These are phyloP conservation scores for Lamprologus lemairii DNA, from an alignment of 2,113 vertebrate genomes.

Conservation along the genomic window DNA sequence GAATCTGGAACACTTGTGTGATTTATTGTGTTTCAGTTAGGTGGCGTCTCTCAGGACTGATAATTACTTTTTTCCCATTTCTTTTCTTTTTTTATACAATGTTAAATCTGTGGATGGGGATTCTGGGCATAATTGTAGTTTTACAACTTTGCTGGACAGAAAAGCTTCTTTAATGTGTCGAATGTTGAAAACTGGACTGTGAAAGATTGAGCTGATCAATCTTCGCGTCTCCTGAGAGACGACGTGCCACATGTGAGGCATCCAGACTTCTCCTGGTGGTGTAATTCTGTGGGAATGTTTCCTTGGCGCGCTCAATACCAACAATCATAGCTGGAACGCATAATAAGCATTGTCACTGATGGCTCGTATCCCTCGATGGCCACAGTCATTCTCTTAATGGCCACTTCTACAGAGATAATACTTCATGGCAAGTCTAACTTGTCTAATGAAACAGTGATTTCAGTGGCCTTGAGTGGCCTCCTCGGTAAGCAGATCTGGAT, in stretches of 20 bases:
- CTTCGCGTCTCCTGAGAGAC: background rate
- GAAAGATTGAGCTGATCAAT: background rate
- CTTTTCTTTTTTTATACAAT: background rate
- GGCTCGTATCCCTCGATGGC: rapidly evolving
- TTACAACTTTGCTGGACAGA: background rate
- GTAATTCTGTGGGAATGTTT: background rate
- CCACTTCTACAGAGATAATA: rapidly evolving
- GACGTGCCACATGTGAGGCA: background rate
- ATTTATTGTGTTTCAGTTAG: background rate
- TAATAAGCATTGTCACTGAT: background rate
- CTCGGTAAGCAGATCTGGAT: background rate
- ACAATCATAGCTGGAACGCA: background rate
- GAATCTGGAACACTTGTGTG: background rate
- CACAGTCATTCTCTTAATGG: background rate
- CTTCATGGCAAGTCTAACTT: background rate
- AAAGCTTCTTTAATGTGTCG: background rate
- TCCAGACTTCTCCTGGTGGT: background rate
- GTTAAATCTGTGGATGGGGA: background rate
- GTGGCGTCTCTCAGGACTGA: background rate
- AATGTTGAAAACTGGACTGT: background rate
- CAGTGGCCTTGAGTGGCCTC: background rate
- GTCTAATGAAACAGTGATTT: background rate
- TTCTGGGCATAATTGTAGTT: background rate
- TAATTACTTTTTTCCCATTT: background rate
- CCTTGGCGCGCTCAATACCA: background rate